phyloP scores from a whole-genome alignment of 2,113 vertebrate species.

The Colius striatus region DNA sequence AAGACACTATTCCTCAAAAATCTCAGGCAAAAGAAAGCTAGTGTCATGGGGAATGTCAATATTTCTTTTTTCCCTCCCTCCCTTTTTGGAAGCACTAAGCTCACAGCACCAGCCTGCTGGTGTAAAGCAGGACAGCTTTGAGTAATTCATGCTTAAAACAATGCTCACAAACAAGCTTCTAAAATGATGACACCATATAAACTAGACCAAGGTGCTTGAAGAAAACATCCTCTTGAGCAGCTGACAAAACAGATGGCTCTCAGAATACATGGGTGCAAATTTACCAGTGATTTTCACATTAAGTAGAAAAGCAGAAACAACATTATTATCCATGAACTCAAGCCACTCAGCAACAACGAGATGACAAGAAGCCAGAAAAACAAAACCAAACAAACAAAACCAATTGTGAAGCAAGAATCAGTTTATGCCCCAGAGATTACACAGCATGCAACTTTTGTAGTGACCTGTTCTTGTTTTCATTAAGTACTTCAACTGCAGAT shows the following conservation, averaged over 20 bases:
- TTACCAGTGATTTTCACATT: not conserved
- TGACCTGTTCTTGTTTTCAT: not conserved
- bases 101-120: not conserved
- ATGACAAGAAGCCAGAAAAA: not conserved
- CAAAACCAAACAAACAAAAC: not conserved
- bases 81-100: not conserved
- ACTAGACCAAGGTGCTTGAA: not conserved
- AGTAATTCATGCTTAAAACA: not conserved
- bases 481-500: not conserved
- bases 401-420: not conserved
- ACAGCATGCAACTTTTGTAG: not conserved
- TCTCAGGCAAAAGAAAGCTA: not conserved
- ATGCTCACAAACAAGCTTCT: not conserved
- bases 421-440: not conserved
- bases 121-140: not conserved
- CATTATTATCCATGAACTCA: not conserved
- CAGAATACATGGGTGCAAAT: not conserved
- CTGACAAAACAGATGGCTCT: slow-evolving; percentile 4
- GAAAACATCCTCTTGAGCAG: slow-evolving; percentile 5
- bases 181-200: not conserved
- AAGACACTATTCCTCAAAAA: not conserved
- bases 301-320: not conserved
- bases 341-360: not conserved
- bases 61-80: not conserved
- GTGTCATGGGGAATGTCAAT: not conserved